Evolutionary conservation across 2,113 vertebrate species (phyloP).

Genomic region (Crotalus viridis): DNA sequence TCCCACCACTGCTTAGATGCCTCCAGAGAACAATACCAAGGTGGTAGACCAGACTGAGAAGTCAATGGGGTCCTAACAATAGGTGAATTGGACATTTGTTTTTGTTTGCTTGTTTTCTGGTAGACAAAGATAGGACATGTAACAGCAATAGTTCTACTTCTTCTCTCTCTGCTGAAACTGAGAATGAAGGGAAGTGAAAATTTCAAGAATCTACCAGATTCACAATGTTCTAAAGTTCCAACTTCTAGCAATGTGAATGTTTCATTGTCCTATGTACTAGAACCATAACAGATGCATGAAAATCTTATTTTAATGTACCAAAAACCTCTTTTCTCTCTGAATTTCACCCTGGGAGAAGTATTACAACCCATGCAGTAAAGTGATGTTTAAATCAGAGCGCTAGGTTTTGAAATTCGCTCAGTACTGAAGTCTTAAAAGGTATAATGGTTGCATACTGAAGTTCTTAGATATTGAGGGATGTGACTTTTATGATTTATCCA

Average conservation of each 20-base stretch:
- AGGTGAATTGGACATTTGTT: background rate
- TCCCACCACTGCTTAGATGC: background rate
- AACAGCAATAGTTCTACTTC: background rate
- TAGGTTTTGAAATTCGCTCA: background rate
- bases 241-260: background rate
- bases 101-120: background rate
- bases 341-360: background rate
- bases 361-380: background rate
- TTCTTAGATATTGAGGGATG: background rate
- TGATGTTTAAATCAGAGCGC: background rate
- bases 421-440: background rate
- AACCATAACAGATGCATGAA: background rate
- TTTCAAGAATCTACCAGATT: background rate
- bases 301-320: background rate
- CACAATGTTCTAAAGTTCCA: background rate
- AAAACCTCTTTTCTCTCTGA: background rate
- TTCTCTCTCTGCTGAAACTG: background rate
- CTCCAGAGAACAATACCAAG: background rate
- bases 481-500: background rate
- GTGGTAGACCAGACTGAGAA: background rate
- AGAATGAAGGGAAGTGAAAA: background rate
- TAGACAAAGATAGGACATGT: background rate
- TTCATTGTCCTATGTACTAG: background rate
- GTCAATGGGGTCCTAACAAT: background rate
- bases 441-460: background rate